Percentiles rank a stretch among this genome's conserved stretches.
These are phyloP conservation scores for Teinopalpus imperialis DNA, from an alignment of 2,888 invertebrate genomes.

Conservation along the genomic window DNA sequence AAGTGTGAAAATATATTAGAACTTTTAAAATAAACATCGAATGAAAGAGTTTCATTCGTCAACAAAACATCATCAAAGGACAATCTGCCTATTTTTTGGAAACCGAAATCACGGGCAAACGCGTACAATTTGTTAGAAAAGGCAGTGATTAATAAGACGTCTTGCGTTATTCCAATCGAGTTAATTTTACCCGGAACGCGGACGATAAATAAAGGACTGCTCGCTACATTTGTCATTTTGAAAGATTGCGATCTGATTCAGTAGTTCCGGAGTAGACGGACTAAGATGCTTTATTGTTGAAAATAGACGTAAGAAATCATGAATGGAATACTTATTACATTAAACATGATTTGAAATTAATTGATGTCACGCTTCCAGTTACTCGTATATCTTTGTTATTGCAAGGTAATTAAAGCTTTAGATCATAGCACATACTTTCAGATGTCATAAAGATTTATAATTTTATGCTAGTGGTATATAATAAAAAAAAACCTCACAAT, in stretches of 20 bases:
- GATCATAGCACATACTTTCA: too few species aligned
- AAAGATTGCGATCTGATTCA: constrained; percentile 68
- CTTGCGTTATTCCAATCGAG: constrained; percentile 67
- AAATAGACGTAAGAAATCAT: constrained; percentile 21
- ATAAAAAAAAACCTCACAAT: too few species aligned
- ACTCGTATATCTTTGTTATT: too few species aligned
- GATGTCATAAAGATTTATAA: too few species aligned
- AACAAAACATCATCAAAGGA: constrained; percentile 11
- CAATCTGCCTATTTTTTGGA: background rate
- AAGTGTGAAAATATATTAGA: too few species aligned
- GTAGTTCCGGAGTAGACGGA: constrained; percentile 47
- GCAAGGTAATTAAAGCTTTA: too few species aligned
- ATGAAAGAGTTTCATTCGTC: background rate
- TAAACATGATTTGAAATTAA: background rate
- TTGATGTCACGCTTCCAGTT: background rate
- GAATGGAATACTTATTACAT: constrained; percentile 15
- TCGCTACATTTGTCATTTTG: constrained; percentile 62
- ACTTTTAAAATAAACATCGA: background rate
- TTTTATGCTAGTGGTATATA: too few species aligned
- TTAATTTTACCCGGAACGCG: constrained; percentile 62
- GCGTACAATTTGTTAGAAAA: constrained; percentile 64
- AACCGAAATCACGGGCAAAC: constrained; percentile 44
- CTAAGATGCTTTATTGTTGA: constrained; percentile 19
- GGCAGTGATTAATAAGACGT: constrained; percentile 65
- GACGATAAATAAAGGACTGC: constrained; percentile 58